Conservation (phyloP, 2,888 invertebrate species). For the Pseudococcus longispinus region DNA sequence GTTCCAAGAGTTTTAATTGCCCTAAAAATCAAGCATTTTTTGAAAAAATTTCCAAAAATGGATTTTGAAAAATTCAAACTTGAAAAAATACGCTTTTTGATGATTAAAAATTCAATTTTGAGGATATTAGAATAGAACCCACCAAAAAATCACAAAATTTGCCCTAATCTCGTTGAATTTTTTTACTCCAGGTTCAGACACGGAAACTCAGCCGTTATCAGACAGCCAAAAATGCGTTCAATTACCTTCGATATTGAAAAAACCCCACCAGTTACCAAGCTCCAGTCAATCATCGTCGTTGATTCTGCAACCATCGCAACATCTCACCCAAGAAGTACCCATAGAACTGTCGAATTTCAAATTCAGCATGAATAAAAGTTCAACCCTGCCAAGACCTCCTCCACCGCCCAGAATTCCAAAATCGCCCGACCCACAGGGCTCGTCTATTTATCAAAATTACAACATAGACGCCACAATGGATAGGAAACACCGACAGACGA, state of each 20-base stretch:
- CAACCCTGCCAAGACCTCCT: constrained; percentile 52
- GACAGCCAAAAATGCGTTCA: constrained; percentile 42
- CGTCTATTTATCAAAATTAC: constrained; percentile 35
- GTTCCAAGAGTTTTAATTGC: too few relatives aligned
- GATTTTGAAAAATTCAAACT: too few relatives aligned
- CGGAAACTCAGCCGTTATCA: background rate
- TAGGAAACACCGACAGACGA: constrained; percentile 27
- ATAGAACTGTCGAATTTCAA: constrained; percentile 54
- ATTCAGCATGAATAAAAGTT: constrained; percentile 49
- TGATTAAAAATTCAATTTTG: background rate
- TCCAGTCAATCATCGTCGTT: constrained; percentile 51
- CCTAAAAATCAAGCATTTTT: too few relatives aligned
- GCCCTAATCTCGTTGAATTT: background rate
- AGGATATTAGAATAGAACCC: background rate
- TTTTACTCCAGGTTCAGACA: background rate
- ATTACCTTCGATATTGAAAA: constrained; percentile 54
- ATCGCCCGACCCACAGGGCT: background rate
- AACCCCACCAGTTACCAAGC: constrained; percentile 19
- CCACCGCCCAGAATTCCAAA: constrained; percentile 50
- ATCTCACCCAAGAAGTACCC: constrained; percentile 18
- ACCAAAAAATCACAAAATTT: background rate
- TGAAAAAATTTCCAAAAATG: too few relatives aligned
- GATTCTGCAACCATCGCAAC: constrained; percentile 55
- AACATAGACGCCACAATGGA: constrained; percentile 32
- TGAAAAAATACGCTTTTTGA: too few relatives aligned